Evolutionary conservation across 2,113 vertebrate genomes (phyloP).

Genomic region (Tiliqua scincoides): DNA sequence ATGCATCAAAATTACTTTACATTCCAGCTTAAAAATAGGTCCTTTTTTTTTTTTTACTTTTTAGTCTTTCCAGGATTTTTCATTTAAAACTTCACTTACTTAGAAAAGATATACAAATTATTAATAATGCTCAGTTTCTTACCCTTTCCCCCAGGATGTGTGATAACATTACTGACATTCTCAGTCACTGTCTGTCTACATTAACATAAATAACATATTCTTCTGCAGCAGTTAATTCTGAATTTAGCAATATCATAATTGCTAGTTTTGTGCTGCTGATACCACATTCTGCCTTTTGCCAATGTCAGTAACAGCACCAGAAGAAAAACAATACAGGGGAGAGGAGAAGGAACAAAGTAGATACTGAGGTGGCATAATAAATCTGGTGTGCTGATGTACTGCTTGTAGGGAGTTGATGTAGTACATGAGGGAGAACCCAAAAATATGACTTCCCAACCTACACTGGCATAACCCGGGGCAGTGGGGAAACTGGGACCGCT

Average conservation of each 20-base stretch:
- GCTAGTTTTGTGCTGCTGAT: background rate
- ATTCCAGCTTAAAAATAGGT: background rate
- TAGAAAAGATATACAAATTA: background rate
- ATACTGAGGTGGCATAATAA: background rate
- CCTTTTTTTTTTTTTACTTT: background rate
- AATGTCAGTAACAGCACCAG: background rate
- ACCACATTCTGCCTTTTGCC: background rate
- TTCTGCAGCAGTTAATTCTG: background rate
- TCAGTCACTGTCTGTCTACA: background rate
- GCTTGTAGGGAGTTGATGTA: no score
- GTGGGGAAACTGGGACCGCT: background rate
- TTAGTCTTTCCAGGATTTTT: background rate
- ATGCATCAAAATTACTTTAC: background rate
- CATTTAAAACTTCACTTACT: background rate
- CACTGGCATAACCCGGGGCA: background rate
- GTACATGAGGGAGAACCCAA: background rate
- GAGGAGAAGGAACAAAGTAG: background rate
- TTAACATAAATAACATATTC: background rate
- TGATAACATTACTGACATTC: background rate
- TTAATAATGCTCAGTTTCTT: background rate
- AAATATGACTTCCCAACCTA: background rate
- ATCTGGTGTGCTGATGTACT: background rate
- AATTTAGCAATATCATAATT: background rate
- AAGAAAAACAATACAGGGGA: background rate
- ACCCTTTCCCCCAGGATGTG: background rate